Percentiles rank a stretch among this genome's conserved stretches.
Conservation (phyloP, 2,888 invertebrate genomes). For the Bhutanitis thaidina region DNA sequence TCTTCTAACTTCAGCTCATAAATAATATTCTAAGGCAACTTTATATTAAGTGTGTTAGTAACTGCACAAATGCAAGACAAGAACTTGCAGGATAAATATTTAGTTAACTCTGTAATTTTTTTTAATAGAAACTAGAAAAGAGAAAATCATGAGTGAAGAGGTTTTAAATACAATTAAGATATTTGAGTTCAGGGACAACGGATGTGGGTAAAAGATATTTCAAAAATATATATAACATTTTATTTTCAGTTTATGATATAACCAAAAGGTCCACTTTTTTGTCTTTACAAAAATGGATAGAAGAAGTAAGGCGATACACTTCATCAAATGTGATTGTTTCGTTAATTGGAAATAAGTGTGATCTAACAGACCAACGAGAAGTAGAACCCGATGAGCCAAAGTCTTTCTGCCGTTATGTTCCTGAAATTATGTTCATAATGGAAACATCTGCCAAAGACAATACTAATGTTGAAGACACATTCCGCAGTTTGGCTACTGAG, state of each 20-base stretch:
- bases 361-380: slow-evolving; percentile 88
- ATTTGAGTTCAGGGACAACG: too few species aligned
- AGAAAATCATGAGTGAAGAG: too few species aligned
- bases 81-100: too few species aligned
- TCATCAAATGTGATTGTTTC: slow-evolving; percentile 94
- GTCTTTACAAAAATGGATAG: slow-evolving; percentile 96
- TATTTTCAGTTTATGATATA: slow-evolving; percentile 92
- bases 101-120: too few species aligned
- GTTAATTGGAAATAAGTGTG: slow-evolving; percentile 95
- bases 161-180: too few species aligned
- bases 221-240: too few species aligned
- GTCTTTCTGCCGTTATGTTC: slow-evolving; percentile 90
- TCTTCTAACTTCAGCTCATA: too few species aligned
- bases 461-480: slow-evolving; percentile 93
- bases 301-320: slow-evolving; percentile 96
- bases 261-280: slow-evolving; percentile 95
- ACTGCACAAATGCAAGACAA: too few species aligned
- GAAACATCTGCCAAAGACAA: slow-evolving; percentile 96
- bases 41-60: too few species aligned
- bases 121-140: too few species aligned
- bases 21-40: too few species aligned
- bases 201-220: too few species aligned
- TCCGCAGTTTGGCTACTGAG: slow-evolving; percentile 91
- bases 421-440: slow-evolving; percentile 91
- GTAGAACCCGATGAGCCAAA: slow-evolving; percentile 93